Percentiles rank a stretch among this genome's conserved stretches.
phyloP scores from a whole-genome alignment of 2,113 vertebrate genomes.

The Myrmecophaga tridactyla region DNA sequence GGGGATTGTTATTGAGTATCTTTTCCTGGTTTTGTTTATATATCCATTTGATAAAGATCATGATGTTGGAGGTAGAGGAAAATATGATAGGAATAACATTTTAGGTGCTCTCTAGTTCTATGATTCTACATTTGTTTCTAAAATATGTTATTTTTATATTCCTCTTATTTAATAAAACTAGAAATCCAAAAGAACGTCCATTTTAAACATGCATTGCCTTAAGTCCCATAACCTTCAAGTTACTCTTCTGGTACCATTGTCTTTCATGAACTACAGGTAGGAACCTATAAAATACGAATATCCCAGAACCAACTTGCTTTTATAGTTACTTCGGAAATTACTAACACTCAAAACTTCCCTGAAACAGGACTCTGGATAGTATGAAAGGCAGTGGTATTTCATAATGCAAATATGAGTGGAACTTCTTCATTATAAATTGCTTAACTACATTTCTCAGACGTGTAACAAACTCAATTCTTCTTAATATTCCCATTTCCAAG shows the following conservation, averaged over 20 bases:
- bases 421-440: background rate
- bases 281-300: background rate
- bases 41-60: background rate
- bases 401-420: background rate
- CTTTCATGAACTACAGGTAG: background rate
- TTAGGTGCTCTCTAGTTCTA: slow-evolving; percentile 6
- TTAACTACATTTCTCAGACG: background rate
- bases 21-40: background rate
- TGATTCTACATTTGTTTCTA: background rate
- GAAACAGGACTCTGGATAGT: background rate
- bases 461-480: background rate
- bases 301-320: background rate
- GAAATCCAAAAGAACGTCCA: background rate
- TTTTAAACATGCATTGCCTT: background rate
- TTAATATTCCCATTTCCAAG: background rate
- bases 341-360: background rate
- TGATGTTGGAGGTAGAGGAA: background rate
- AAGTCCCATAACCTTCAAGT: background rate
- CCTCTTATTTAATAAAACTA: background rate
- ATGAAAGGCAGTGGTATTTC: background rate
- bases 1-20: background rate
- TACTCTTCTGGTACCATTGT: background rate
- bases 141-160: background rate
- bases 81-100: background rate
- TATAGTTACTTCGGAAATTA: background rate